Conservation (phyloP, 2,797 vertebrate genomes). For the Geotrypetes seraphini region DNA sequence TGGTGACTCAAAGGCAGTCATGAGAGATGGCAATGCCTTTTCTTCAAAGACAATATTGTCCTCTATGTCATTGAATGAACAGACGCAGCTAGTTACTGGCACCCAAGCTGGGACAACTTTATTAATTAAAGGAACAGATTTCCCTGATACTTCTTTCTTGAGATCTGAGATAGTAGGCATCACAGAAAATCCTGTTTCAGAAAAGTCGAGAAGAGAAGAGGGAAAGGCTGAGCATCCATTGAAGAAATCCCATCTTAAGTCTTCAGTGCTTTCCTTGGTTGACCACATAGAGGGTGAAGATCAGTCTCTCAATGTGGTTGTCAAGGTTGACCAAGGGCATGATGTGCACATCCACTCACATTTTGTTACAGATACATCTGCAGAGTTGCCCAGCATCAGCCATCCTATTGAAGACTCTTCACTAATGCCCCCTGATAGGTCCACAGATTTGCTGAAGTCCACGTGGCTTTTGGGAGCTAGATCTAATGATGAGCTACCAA, state of each 20-base stretch:
- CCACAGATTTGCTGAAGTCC: neutral
- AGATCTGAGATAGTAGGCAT: neutral
- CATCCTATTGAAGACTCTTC: neutral
- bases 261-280: neutral
- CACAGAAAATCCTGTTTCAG: neutral
- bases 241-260: too few species aligned
- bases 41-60: fast-evolving
- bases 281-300: neutral
- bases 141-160: neutral
- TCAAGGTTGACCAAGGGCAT: neutral
- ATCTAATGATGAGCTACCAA: neutral
- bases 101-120: neutral
- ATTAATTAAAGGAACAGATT: neutral
- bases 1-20: constrained; percentile 10
- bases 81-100: neutral
- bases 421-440: fast-evolving
- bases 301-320: constrained; percentile 15
- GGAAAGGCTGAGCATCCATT: too few species aligned
- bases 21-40: neutral
- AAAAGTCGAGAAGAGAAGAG: too few species aligned
- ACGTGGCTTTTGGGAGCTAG: neutral
- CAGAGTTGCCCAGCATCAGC: neutral
- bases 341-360: neutral
- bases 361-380: neutral
- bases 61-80: constrained; percentile 1